Percentiles rank a stretch among this genome's conserved stretches.
Conservation (phyloP, 2,888 invertebrate genomes). For the Lepidocyrtinus sp. region DNA sequence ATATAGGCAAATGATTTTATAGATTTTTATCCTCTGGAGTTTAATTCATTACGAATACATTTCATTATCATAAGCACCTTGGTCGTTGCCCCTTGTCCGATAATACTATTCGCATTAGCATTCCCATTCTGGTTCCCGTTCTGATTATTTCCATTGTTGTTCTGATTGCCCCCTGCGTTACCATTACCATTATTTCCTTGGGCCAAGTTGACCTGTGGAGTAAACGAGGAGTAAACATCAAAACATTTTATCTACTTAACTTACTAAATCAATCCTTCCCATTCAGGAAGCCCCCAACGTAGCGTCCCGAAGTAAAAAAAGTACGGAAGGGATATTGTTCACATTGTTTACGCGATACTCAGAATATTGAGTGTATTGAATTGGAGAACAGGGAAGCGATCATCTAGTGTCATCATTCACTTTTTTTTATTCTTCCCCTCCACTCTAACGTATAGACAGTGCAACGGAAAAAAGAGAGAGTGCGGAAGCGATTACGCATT, state of each 20-base stretch:
- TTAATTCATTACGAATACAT: no score
- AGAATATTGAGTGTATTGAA: no score
- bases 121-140: neutral
- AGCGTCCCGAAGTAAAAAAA: slow-evolving; percentile 2
- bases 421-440: neutral
- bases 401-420: slow-evolving; percentile 30
- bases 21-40: no score
- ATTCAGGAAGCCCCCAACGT: neutral
- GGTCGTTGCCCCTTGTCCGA: slow-evolving; percentile 32
- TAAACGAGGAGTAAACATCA: neutral
- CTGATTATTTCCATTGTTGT: neutral
- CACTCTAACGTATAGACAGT: neutral
- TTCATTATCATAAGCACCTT: no score
- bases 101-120: slow-evolving; percentile 35
- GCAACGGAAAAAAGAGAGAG: slow-evolving; percentile 54
- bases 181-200: neutral
- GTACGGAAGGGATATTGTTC: neutral
- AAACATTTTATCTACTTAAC: neutral
- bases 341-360: neutral
- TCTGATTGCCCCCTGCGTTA: neutral
- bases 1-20: no score
- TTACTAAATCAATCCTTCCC: neutral
- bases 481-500: slow-evolving; percentile 55
- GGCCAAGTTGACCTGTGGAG: slow-evolving; percentile 17
- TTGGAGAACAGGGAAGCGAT: slow-evolving; percentile 50